Conservation (phyloP, 2,113 vertebrate species). For the Setophaga coronata region DNA sequence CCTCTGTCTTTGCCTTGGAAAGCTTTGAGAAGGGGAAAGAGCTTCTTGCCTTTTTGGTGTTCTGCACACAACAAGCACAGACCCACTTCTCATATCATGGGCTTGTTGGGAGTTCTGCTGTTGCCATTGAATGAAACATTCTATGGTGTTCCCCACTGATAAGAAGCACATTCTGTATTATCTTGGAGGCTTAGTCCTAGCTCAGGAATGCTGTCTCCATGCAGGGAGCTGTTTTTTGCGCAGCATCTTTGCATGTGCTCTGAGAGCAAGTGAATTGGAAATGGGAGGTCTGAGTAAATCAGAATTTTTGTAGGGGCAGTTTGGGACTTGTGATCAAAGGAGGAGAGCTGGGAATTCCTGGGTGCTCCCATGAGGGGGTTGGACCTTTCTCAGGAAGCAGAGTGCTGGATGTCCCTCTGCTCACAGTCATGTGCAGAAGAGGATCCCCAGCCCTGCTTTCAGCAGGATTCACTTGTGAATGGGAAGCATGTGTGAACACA, state of each 20-base stretch:
- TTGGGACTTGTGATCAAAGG: not conserved
- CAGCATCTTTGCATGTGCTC: not conserved
- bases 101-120: not conserved
- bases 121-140: not conserved
- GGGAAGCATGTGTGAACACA: not conserved
- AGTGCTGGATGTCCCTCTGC: not conserved
- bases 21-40: not conserved
- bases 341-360: not conserved
- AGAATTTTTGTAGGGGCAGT: not conserved
- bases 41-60: not conserved
- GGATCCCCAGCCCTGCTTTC: not conserved
- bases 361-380: not conserved
- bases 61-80: not conserved
- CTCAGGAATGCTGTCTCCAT: not conserved
- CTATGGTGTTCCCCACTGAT: not conserved
- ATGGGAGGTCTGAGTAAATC: not conserved
- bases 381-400: not conserved
- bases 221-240: not conserved
- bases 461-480: not conserved
- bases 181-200: not conserved
- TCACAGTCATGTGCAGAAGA: not conserved
- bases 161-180: not conserved
- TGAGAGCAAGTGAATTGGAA: not conserved
- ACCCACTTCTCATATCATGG: fast-evolving
- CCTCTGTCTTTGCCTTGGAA: not conserved